Conservation (phyloP, 2,888 invertebrate genomes). For the Mesoligia furuncula region DNA sequence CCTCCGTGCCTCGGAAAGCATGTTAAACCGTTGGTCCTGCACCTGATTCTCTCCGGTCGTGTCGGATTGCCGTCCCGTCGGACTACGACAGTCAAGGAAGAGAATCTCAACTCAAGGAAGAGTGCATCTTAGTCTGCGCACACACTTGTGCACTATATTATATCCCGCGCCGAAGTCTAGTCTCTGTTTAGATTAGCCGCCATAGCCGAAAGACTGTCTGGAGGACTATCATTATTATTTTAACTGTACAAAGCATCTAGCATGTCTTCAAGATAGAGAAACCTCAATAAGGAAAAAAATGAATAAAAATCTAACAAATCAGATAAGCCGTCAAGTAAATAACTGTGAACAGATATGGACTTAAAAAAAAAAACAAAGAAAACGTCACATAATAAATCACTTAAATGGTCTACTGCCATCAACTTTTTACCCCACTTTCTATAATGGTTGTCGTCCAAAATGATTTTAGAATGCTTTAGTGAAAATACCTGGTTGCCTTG, state of each 20-base stretch:
- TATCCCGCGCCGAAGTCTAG: too few relatives aligned
- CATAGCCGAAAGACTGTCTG: not conserved
- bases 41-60: too few relatives aligned
- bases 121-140: too few relatives aligned
- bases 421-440: slow-evolving; percentile 68
- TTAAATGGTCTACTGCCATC: slow-evolving; percentile 56
- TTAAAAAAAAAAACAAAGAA: slow-evolving; percentile 15
- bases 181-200: not conserved
- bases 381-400: slow-evolving; percentile 61
- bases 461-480: slow-evolving; percentile 77
- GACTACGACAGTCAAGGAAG: too few relatives aligned
- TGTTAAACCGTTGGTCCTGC: too few relatives aligned
- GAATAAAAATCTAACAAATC: not conserved
- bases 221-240: too few relatives aligned
- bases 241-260: too few relatives aligned
- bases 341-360: not conserved
- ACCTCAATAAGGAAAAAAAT: fast-evolving
- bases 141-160: too few relatives aligned
- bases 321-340: not conserved
- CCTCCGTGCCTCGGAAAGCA: too few relatives aligned
- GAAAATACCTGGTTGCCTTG: slow-evolving; percentile 71
- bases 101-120: too few relatives aligned
- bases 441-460: slow-evolving; percentile 80
- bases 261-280: not conserved
- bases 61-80: too few relatives aligned